phyloP scores from a whole-genome alignment of 23 tunicate species.

The Trididemnum clinides region DNA sequence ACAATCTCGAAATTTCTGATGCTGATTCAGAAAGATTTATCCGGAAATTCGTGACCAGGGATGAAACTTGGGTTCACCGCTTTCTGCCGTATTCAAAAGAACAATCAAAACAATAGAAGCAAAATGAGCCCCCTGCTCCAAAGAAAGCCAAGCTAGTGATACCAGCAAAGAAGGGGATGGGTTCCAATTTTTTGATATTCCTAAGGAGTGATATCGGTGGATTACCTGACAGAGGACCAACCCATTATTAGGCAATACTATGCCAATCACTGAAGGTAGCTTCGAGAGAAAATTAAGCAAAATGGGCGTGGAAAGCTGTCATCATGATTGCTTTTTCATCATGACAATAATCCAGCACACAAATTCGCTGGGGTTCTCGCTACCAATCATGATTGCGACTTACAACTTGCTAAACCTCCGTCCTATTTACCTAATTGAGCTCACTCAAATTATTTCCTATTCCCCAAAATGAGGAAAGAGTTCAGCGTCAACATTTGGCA shows the following conservation, averaged over 20 bases:
- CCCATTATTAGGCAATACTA: neutral
- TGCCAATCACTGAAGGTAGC: neutral
- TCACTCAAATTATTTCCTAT: neutral
- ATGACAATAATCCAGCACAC: neutral
- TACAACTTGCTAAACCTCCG: conserved; percentile 1
- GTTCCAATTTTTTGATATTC: neutral
- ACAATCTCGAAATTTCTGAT: neutral
- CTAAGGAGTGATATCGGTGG: neutral
- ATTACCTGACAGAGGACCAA: neutral
- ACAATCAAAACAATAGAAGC: conserved; percentile 1
- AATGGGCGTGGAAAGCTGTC: neutral
- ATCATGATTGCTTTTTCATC: neutral
- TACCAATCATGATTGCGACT: neutral
- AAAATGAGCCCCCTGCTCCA: neutral
- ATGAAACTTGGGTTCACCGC: neutral
- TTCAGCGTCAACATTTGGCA: neutral
- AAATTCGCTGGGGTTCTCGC: conserved; percentile 5
- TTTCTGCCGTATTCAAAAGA: neutral
- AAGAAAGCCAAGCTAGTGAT: conserved; percentile 12
- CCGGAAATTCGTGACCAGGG: neutral
- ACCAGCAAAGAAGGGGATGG: neutral
- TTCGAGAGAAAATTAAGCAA: neutral
- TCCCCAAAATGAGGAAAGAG: neutral
- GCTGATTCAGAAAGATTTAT: conserved; percentile 3
- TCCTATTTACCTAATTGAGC: neutral